phyloP scores from a whole-genome alignment of 1,140 invertebrate genomes.

The Eciton burchellii region DNA sequence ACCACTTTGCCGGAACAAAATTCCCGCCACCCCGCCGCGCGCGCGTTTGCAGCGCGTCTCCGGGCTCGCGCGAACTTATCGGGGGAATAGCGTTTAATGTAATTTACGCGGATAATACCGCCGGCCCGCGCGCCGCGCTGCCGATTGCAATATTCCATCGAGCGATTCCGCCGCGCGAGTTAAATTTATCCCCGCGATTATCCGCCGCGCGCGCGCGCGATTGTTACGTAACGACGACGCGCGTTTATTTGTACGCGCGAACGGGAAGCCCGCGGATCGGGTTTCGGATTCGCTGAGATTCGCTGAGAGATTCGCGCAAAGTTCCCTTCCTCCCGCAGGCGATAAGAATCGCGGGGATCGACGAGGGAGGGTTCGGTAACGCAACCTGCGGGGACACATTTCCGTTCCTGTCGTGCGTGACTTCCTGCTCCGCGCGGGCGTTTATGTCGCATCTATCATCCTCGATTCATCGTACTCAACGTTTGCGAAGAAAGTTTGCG shows the following conservation, averaged over 20 bases:
- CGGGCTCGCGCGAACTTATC: conserved; percentile 17
- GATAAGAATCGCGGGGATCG: background rate
- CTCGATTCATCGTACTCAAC: no score
- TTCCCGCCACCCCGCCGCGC: conserved; percentile 19
- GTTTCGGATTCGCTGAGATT: background rate
- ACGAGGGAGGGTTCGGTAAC: no score
- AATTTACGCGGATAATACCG: conserved; percentile 24
- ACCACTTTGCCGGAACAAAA: conserved; percentile 30
- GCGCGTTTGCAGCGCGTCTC: conserved; percentile 22
- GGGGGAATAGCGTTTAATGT: conserved; percentile 14
- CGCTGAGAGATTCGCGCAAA: background rate
- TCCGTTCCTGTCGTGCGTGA: no score
- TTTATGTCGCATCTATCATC: no score
- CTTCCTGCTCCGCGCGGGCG: no score
- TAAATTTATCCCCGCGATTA: background rate
- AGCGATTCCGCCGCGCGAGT: background rate
- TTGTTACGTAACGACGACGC: background rate
- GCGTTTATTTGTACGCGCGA: background rate
- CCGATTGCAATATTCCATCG: conserved; percentile 21
- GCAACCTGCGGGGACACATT: no score
- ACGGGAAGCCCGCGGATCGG: background rate
- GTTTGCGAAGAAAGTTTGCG: no score
- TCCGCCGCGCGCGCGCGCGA: background rate
- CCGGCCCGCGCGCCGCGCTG: background rate
- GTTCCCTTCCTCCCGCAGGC: background rate